A percentile compares a stretch with the other conserved stretches of the same genome.
Conservation (phyloP, 2,113 vertebrate species). For the Sander vitreus region DNA sequence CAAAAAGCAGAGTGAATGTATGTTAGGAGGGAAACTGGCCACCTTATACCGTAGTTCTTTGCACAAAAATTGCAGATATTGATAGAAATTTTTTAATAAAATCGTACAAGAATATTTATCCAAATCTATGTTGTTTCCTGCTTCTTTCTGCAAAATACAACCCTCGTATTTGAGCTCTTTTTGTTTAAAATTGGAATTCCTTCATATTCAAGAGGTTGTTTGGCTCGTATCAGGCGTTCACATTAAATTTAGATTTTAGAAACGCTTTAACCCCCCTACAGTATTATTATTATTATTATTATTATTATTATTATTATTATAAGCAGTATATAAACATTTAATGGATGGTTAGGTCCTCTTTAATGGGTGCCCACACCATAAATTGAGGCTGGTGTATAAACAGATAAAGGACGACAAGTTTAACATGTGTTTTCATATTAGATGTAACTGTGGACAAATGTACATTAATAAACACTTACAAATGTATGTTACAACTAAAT, state of each 20-base stretch:
- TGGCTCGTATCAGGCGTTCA: not conserved
- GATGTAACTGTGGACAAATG: not conserved
- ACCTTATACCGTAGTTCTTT: not conserved
- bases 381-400: not conserved
- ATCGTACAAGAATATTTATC: slow-evolving; percentile 1
- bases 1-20: not conserved
- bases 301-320: not conserved
- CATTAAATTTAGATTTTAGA: not conserved
- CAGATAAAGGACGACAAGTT: not conserved
- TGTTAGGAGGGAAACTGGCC: not conserved
- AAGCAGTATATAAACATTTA: not conserved
- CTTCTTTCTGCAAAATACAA: not conserved
- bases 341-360: not conserved
- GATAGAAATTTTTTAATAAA: not conserved
- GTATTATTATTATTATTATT: not conserved
- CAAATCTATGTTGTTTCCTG: not conserved
- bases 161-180: not conserved
- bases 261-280: not conserved
- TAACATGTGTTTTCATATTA: not conserved
- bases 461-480: not conserved
- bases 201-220: not conserved
- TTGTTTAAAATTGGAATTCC: not conserved
- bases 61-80: not conserved
- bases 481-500: not conserved
- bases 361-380: no score